Conservation (phyloP, 2,888 invertebrate species). For the Tinea pellionella region DNA sequence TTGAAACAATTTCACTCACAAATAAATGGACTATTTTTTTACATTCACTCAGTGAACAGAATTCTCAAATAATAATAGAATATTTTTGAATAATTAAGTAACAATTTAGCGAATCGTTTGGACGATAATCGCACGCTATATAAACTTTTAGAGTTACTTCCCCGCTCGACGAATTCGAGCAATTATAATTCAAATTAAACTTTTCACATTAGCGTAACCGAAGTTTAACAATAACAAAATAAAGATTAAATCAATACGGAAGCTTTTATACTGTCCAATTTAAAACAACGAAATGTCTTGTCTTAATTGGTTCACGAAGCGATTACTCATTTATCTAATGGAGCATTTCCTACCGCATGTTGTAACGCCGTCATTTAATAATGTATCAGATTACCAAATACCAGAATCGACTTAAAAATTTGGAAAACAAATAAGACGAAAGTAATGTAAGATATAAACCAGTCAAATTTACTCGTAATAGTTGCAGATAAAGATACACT, state of each 20-base stretch:
- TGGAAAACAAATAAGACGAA: neutral
- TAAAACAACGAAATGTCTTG: neutral
- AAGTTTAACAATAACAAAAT: constrained; percentile 12
- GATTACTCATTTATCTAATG: constrained; percentile 4
- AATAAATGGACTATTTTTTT: neutral
- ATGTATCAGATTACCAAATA: neutral
- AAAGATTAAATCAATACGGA: constrained; percentile 13
- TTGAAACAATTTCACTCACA: neutral
- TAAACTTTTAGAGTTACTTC: neutral
- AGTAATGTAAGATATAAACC: neutral
- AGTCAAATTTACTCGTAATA: neutral
- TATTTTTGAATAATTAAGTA: neutral
- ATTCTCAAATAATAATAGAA: neutral
- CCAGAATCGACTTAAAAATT: neutral
- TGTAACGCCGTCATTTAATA: neutral
- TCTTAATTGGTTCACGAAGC: neutral
- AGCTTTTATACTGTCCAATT: neutral
- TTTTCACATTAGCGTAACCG: constrained; percentile 14
- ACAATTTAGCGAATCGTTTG: constrained; percentile 5
- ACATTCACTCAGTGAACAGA: neutral
- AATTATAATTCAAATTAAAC: constrained; percentile 14
- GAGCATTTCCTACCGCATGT: neutral
- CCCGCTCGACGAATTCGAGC: constrained; percentile 8
- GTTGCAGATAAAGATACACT: neutral
- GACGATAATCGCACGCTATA: constrained; percentile 12